Conservation (phyloP, 2,113 vertebrate genomes). For the Ptilorrhoa leucosticta region DNA sequence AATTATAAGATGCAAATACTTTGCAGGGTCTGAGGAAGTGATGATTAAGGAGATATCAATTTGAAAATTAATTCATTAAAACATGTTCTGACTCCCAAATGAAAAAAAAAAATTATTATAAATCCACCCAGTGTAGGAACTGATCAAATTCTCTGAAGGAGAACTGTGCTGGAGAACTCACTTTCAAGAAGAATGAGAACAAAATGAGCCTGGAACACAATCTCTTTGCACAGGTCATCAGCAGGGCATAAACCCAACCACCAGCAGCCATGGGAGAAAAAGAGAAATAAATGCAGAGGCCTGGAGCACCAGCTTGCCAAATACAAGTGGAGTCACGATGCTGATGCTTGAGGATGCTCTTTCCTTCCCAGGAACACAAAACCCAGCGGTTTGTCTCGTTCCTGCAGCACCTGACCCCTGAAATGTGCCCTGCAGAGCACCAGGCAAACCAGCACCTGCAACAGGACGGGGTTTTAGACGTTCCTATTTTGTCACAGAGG, state of each 20-base stretch:
- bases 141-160: neutral
- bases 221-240: neutral
- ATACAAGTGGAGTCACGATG: fast-evolving
- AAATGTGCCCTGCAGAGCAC: neutral
- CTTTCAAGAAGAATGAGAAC: neutral
- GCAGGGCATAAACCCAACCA: neutral
- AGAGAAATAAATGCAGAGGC: neutral
- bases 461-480: fast-evolving
- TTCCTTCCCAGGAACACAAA: neutral
- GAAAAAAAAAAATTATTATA: neutral
- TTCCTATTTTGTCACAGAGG: neutral
- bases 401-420: neutral
- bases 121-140: neutral
- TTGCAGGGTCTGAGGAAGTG: neutral
- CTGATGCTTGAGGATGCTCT: neutral
- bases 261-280: neutral
- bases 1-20: neutral
- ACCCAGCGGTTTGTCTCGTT: neutral
- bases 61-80: neutral
- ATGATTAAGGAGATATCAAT: neutral
- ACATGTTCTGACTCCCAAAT: neutral
- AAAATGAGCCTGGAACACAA: neutral
- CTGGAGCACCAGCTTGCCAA: neutral
- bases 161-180: neutral
- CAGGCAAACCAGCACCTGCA: neutral